phyloP scores from a whole-genome alignment of 2,888 invertebrate genomes.

The Disparrhopalites patrizii region DNA sequence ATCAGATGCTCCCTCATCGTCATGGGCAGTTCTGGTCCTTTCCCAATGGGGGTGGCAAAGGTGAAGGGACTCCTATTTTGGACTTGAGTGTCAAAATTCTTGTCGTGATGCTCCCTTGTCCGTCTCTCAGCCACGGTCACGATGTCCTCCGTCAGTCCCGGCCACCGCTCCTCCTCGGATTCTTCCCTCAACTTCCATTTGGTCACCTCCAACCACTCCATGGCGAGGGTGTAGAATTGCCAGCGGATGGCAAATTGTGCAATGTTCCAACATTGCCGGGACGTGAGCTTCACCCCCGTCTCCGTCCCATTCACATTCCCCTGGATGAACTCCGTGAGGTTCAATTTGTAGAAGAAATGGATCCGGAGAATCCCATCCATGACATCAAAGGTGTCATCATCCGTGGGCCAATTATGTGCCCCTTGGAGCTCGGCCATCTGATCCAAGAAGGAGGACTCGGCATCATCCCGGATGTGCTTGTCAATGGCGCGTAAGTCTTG shows the following conservation, averaged over 20 bases:
- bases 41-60: conserved; percentile 14
- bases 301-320: conserved; percentile 41
- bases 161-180: conserved; percentile 21
- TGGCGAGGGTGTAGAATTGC: conserved; percentile 45
- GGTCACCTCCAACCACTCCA: conserved; percentile 46
- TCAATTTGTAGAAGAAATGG: conserved; percentile 46
- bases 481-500: conserved; percentile 24
- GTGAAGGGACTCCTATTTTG: conserved; percentile 28
- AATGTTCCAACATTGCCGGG: conserved; percentile 42
- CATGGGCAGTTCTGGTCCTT: conserved; percentile 6
- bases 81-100: conserved; percentile 34
- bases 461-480: conserved; percentile 27
- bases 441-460: conserved; percentile 32
- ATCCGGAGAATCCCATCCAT: conserved; percentile 46
- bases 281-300: conserved; percentile 41
- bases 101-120: conserved; percentile 38
- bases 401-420: conserved; percentile 41
- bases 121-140: conserved; percentile 19
- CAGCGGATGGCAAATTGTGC: conserved; percentile 43
- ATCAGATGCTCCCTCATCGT: conserved; percentile 24
- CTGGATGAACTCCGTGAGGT: conserved; percentile 37
- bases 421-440: conserved; percentile 41
- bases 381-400: conserved; percentile 43
- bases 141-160: conserved; percentile 20
- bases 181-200: conserved; percentile 38